Conservation (phyloP, 2,797 vertebrate genomes). For the Peromyscus attwateri region DNA sequence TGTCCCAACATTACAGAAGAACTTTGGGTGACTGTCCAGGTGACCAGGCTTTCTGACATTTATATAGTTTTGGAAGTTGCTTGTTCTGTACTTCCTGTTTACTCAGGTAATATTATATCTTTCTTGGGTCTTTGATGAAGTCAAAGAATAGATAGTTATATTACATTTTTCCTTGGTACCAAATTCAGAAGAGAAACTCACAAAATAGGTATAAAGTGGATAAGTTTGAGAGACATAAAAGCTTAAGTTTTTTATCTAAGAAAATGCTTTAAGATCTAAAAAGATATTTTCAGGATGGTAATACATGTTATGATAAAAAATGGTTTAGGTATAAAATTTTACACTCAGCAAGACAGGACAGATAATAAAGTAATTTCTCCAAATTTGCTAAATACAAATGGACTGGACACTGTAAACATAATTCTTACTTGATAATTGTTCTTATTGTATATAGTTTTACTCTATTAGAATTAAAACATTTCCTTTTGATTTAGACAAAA, state of each 20-base stretch:
- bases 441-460: not conserved
- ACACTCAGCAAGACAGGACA: not conserved
- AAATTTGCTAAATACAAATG: not conserved
- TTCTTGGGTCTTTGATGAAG: not conserved
- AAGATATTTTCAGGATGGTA: not conserved
- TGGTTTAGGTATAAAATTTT: not conserved
- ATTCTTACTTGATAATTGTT: not conserved
- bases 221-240: no score
- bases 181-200: not conserved
- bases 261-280: not conserved
- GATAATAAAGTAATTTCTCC: not conserved
- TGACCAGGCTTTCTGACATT: not conserved
- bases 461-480: not conserved
- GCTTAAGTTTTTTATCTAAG: not conserved
- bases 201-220: not conserved
- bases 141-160: not conserved
- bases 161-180: not conserved
- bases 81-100: not conserved
- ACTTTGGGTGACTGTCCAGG: no score
- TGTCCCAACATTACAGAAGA: no score
- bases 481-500: not conserved
- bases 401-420: not conserved
- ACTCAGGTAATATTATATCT: not conserved
- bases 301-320: not conserved
- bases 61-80: not conserved